Evolutionary conservation across 2,113 vertebrate species (phyloP).

Genomic region (Noturus placidus): DNA sequence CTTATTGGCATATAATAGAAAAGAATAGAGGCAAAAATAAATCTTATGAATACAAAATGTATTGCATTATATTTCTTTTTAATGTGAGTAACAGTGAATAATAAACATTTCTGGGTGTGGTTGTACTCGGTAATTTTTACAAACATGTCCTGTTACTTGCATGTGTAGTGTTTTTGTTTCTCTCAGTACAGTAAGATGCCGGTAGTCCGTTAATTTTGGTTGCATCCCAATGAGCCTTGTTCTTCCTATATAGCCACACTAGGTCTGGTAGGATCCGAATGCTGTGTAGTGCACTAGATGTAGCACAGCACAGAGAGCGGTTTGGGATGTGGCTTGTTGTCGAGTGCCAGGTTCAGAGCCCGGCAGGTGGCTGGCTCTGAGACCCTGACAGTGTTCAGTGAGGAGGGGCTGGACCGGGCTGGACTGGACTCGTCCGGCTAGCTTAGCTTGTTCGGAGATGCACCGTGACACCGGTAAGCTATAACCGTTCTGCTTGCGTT

Average conservation of each 20-base stretch:
- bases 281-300: not conserved
- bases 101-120: not conserved
- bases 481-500: not conserved
- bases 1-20: not conserved
- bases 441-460: conserved; percentile 4
- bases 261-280: not conserved
- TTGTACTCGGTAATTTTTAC: not conserved
- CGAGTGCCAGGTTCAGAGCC: not conserved
- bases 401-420: conserved; percentile 26
- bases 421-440: not conserved
- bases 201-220: not conserved
- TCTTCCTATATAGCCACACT: not conserved
- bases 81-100: not conserved
- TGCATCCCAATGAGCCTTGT: not conserved
- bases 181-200: not conserved
- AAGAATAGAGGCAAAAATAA: not conserved
- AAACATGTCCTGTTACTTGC: not conserved
- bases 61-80: not conserved
- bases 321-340: not conserved
- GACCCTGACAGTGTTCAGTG: conserved; percentile 4
- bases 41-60: not conserved
- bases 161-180: not conserved
- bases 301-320: too few species aligned
- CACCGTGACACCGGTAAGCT: conserved; percentile 25
- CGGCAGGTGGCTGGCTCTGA: conserved; percentile 29